Evolutionary conservation across 2,113 vertebrate species (phyloP).

Genomic region (Barbus barbus): DNA sequence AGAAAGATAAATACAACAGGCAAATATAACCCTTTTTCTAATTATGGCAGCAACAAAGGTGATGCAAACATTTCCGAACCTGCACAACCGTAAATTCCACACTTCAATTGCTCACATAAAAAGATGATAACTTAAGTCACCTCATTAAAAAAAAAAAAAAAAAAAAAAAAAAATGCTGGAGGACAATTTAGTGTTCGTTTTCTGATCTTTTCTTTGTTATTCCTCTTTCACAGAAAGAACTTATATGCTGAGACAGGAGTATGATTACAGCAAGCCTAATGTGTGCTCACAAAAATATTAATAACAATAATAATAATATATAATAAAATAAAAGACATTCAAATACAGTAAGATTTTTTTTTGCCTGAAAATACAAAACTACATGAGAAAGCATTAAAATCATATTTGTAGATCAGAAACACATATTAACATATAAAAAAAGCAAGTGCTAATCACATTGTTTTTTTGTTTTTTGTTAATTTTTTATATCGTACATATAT

Average conservation of each 20-base stretch:
- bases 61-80: conserved; percentile 28
- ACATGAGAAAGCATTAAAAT: conserved; percentile 99
- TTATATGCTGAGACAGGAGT: conserved; percentile 92
- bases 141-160: conserved; percentile 22
- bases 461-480: conserved; percentile 35
- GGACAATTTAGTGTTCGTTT: conserved; percentile 92
- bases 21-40: not conserved
- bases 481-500: conserved; percentile 79
- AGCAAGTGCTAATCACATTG: conserved; percentile 98
- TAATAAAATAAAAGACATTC: conserved; percentile 94
- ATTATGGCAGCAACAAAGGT: conserved; percentile 41
- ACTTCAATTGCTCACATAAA: not conserved
- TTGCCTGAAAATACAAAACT: conserved; percentile 99
- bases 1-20: conserved; percentile 6
- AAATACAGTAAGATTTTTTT: conserved; percentile 98
- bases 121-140: not conserved
- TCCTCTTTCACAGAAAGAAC: conserved; percentile 99
- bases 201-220: conserved; percentile 52
- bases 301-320: conserved; percentile 74
- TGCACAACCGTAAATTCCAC: not conserved
- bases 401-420: conserved; percentile 94
- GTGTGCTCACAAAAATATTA: conserved; percentile 92
- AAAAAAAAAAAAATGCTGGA: conserved; percentile 79
- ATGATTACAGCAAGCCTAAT: conserved; percentile 92
- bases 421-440: conserved; percentile 81